Percentiles rank a stretch among this genome's conserved stretches.
phyloP scores from a whole-genome alignment of 2,113 vertebrate species.

The Potamarius usumacintae region DNA sequence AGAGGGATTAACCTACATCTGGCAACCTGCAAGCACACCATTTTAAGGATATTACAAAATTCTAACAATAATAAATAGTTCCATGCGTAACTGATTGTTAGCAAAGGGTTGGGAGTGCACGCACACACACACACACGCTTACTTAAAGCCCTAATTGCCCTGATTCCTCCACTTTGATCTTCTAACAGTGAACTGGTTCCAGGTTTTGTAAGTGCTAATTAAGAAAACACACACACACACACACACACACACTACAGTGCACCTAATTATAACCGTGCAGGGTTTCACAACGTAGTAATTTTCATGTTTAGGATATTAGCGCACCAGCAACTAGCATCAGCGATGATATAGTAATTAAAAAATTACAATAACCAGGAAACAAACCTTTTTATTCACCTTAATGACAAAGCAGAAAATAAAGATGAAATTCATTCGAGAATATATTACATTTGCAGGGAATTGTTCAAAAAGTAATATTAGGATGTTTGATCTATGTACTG shows the following conservation, averaged over 20 bases:
- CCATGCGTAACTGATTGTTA: neutral
- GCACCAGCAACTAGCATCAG: neutral
- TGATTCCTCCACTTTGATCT: conserved; percentile 26
- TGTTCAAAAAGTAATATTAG: neutral
- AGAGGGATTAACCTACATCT: neutral
- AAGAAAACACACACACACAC: conserved; percentile 3
- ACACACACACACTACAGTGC: neutral
- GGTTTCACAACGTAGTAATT: neutral
- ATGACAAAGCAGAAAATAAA: neutral
- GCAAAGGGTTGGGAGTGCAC: neutral
- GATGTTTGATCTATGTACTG: neutral
- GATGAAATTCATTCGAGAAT: neutral
- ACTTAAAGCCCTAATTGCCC: conserved; percentile 1
- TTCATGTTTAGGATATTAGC: neutral
- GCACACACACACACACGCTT: neutral
- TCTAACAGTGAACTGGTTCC: conserved; percentile 10
- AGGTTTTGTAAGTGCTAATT: neutral
- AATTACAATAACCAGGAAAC: neutral
- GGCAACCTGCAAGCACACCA: neutral
- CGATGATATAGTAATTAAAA: neutral
- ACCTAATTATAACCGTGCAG: neutral
- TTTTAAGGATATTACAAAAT: neutral
- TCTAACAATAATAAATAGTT: neutral
- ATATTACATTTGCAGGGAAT: neutral
- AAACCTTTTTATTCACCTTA: neutral